Base-by-base conservation (phyloP, 2,113 vertebrate species). In the Pholis gunnellus region DNA sequence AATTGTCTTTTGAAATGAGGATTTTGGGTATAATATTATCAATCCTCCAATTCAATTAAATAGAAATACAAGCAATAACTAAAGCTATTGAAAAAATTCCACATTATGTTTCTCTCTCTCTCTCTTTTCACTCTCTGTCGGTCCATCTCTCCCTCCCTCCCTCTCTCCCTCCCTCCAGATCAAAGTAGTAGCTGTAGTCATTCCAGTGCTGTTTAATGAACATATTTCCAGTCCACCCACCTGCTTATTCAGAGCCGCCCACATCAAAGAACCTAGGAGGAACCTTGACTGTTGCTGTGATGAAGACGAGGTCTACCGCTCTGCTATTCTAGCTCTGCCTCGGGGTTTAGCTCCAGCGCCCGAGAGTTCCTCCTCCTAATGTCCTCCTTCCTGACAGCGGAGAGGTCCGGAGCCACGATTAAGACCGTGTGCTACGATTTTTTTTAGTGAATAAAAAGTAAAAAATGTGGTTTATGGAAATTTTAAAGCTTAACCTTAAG, bases 141-240 rank as follows among this genome's bases (percentile, higher is more conserved):
- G 29, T 11, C 27, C 68, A 34, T 34, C 54, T 75, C 68, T 75
- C 66, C 52, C 44, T 17, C 40, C 74, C 70, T 54, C 63, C 76
- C 17, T 54, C 48, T 11, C 50, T 72, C 77, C 40, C 59, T 79
- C 70, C 78, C 63, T 40, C 70, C 52, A 73, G 78, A 93, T 93
- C 84, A 92, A 87, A 91, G 89, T 80, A 14, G 69, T 68, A 48
- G 38, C 75, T 78, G 76, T 81, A 87, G 75, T 87, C 69, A 83
- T 88, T 87, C 80, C 85, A 61, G 61, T 81, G n/a, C 84, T 89
- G 75, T 87, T 88, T 90, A 93, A 91, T 85, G 88, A 94, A 93
- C 84, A 90, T 87, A 89, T 92, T 90, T 83, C 88, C 85, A 86
- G 86, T 89, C 89, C 90, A 64, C 91, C 90, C 88, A 90, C 89